Base-by-base conservation (phyloP, 2,888 invertebrate genomes). In the Scelioninae gen. 1 region DNA sequence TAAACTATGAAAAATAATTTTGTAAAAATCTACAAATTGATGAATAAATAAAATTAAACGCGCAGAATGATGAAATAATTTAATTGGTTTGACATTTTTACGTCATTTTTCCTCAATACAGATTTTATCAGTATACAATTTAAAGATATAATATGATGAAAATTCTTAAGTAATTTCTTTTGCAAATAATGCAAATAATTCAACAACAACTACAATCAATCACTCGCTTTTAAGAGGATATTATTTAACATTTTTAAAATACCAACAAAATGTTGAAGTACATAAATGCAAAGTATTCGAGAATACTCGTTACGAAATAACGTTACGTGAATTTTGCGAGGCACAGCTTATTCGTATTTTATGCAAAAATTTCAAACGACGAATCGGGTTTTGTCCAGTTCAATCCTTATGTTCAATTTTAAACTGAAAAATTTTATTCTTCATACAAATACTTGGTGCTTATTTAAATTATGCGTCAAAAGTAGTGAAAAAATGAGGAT, bases 281-380 rank as follows among this genome's bases (percentile, higher is more conserved):
- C 34, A 49, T 65, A 65, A 65, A 65, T 53, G 51, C 66, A 66
- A 53, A 55, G 51, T 43, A 43, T 55, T 43, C 40, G 9, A 66
- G 65, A 66, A 40, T 66, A 29, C 53, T 43, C 31, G 66, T 66
- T 53, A 66, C 66, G 43, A 55, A 62, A 31, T 23, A 43, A 74
- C 15, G 62, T 53, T 43, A 74, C 60, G 58, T 31, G 72, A 62
- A 62, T 62, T 72, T 62, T 60, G 40, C 56, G 8, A 9, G 15
- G 40, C 40, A 34, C 62, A 13, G 62, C 60, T 72, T 72, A 72
- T 72, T 51, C 51, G 51, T 53, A 43, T 53, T 51, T 62, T 49
- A 56, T 62, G 40, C 43, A 29, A 38, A 62, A 62, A 72, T 74
- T 63, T 53, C 51, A 29, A 29, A 45, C 34, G 43, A 63, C 53